Base-by-base conservation (phyloP, 2,113 vertebrate species). In the Forbesichthys papilliferus region DNA sequence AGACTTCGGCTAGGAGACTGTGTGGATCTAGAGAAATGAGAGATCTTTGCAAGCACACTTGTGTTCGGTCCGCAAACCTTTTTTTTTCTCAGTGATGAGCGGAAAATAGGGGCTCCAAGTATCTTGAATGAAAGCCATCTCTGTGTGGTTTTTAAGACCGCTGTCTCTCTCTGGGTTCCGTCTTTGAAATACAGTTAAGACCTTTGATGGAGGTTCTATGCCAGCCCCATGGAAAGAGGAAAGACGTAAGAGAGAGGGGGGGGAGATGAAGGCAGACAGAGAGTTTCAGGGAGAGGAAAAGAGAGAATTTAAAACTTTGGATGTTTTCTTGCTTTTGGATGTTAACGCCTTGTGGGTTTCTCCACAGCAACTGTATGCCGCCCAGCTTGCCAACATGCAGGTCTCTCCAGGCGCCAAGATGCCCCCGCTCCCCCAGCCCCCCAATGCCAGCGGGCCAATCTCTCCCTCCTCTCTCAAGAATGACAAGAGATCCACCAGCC, bases 311-410 rank as follows among this genome's bases (percentile, higher is more conserved):
- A 87, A 84, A 85, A 86, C 85, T 90, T 85, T 88, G 84, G 91
- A 91, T 89, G 87, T 85, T 10, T 85, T 85, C 81, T 87, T 89
- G 86, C 73, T 81, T 87, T 87, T 87, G 80, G 86, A 92, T 83
- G 86, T 83, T 90, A 92, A 93, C 76, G 88, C 73, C 81, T 85
- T 92, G 84, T 55, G 71, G 85, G 66, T 88, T 90, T 90, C 81
- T 86, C 71, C 77, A 58, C 94, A 99, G 98, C 98, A 99, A 92
- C 93, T 99, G 90, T 99, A 99, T 80, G 96, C 98, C 64, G 96
- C 98, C 90, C 98, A 99, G 91, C 93, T 99, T 88, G 96, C 98
- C 94, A 97, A 93, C 94, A 99, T 99, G 98, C 98, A 99, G 92
- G 94, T 97, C 92, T 99, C 98, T 90, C 98, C 98, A 80, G 96